These are phyloP conservation scores for Ochotona princeps DNA, from an alignment of 2,113 vertebrate species.

Conservation along the genomic window DNA sequence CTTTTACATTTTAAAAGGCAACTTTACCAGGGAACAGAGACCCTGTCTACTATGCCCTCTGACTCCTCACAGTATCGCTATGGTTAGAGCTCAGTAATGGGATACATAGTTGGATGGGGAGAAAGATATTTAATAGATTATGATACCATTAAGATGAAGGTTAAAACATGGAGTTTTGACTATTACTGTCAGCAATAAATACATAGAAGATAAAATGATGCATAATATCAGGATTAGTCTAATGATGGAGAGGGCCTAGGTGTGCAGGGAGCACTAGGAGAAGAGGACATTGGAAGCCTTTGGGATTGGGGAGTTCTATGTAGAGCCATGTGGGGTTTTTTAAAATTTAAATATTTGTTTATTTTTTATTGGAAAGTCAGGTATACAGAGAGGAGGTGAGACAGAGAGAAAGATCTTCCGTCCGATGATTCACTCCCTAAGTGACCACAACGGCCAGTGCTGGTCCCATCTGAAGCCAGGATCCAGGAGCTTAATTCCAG, in stretches of 20 bases:
- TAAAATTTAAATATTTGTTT: no score
- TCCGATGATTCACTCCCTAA: no score
- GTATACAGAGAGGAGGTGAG: no score
- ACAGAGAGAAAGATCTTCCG: no score
- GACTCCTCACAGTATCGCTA: not conserved
- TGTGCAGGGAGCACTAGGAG: not conserved
- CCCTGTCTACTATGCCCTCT: no score
- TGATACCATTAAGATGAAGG: not conserved
- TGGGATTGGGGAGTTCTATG: not conserved
- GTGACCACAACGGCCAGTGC: no score
- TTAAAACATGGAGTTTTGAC: not conserved
- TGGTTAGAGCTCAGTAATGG: not conserved
- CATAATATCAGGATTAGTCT: not conserved
- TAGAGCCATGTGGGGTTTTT: not conserved
- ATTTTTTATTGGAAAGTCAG: no score
- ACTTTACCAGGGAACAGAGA: no score
- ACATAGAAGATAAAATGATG: not conserved
- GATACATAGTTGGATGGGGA: not conserved
- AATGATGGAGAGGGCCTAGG: rapidly evolving
- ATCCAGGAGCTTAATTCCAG: no score
- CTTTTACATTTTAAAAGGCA: no score
- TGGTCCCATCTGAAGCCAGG: no score
- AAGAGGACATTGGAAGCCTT: not conserved
- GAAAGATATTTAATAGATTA: not conserved
- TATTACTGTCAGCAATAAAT: not conserved